Evolutionary conservation across 2,797 vertebrate genomes (phyloP).

Genomic region (Betta splendens): DNA sequence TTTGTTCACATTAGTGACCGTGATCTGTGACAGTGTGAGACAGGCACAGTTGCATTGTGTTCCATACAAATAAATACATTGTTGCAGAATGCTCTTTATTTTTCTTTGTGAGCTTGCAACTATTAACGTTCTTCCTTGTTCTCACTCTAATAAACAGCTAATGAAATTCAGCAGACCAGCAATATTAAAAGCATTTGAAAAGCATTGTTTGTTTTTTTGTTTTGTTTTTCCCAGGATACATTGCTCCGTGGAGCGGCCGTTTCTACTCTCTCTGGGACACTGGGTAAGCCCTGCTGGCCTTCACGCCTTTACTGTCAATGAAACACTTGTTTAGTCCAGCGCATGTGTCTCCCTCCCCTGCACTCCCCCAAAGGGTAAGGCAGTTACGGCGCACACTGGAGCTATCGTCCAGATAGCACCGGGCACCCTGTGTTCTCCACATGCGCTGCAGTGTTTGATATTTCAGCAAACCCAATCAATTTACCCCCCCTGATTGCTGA

Average conservation of each 20-base stretch:
- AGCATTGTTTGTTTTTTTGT: slow-evolving; percentile 13
- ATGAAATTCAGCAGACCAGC: neutral
- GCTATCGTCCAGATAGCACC: slow-evolving; percentile 41
- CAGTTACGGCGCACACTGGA: slow-evolving; percentile 2
- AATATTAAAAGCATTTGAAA: neutral
- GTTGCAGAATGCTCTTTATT: slow-evolving; percentile 1
- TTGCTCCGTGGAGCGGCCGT: slow-evolving; percentile 98
- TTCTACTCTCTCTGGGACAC: slow-evolving; percentile 99
- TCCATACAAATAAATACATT: slow-evolving; percentile 1
- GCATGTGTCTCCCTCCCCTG: slow-evolving; percentile 23
- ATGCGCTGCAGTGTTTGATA: slow-evolving; percentile 40
- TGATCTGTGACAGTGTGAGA: slow-evolving; percentile 14
- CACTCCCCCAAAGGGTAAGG: slow-evolving; percentile 37
- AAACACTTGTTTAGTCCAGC: slow-evolving; percentile 50
- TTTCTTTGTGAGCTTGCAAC: neutral
- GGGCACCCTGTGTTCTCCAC: slow-evolving; percentile 36
- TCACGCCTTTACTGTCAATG: slow-evolving; percentile 41
- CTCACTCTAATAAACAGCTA: neutral
- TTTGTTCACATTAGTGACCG: too few relatives aligned
- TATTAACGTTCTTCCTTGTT: neutral
- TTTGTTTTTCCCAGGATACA: slow-evolving; percentile 86
- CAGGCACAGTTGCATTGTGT: neutral
- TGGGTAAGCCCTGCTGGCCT: slow-evolving; percentile 86
- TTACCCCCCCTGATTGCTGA: slow-evolving; percentile 49
- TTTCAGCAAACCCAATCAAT: slow-evolving; percentile 51